phyloP scores from a whole-genome alignment of 2,888 invertebrate species.

The Linnaemya vulpina region DNA sequence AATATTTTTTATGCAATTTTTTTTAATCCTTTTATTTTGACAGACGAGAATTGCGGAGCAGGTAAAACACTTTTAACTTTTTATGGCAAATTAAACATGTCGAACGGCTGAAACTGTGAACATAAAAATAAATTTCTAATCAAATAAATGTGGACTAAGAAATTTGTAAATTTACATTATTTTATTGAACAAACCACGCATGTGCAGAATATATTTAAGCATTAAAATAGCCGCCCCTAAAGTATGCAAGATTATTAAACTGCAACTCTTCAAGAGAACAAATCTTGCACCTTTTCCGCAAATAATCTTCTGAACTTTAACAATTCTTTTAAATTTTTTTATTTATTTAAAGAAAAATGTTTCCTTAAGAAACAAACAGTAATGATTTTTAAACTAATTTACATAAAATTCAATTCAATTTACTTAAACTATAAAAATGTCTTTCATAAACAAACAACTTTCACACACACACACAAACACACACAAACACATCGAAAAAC shows the following conservation, averaged over 20 bases:
- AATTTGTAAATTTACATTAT: no score
- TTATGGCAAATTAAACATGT: no score
- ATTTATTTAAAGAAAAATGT: not conserved
- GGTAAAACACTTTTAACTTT: no score
- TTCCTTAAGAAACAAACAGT: slow-evolving; percentile 11
- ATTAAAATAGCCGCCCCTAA: not conserved
- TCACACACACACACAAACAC: not conserved
- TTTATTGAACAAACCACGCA: no score
- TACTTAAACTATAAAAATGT: slow-evolving; percentile 60
- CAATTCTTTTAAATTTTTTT: not conserved
- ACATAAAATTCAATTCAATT: slow-evolving; percentile 66
- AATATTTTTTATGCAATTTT: no score
- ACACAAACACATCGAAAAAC: not conserved
- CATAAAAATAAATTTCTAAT: no score
- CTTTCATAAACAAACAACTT: slow-evolving; percentile 51
- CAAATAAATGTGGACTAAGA: no score
- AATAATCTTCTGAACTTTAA: not conserved
- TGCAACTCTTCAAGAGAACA: not conserved
- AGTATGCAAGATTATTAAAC: not conserved
- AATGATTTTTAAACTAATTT: slow-evolving; percentile 41
- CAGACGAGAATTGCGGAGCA: no score
- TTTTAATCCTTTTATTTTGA: no score
- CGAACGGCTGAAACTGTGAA: no score
- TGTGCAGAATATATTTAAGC: not conserved
- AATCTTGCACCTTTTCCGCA: not conserved